Evolutionary conservation across 2,888 invertebrate genomes (phyloP).

Genomic region (Aleiodes testaceus): DNA sequence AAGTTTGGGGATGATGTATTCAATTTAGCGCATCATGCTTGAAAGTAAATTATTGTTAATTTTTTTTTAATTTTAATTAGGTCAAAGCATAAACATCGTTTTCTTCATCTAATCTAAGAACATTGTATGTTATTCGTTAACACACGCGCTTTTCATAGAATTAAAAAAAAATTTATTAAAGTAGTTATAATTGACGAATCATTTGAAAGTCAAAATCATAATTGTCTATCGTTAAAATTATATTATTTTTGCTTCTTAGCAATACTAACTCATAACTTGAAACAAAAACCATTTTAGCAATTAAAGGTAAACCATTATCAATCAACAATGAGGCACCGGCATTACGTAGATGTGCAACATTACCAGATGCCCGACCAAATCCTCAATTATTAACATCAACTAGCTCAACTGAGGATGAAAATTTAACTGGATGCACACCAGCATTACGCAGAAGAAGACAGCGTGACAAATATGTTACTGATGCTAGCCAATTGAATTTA

Average conservation of each 20-base stretch:
- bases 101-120: too few relatives aligned
- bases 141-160: too few relatives aligned
- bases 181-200: neutral
- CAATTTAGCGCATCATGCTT: slow-evolving; percentile 47
- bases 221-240: slow-evolving; percentile 46
- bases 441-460: slow-evolving; percentile 85
- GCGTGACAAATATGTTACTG: slow-evolving; percentile 88
- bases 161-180: slow-evolving; percentile 3
- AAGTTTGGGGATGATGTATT: slow-evolving; percentile 32
- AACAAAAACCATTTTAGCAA: slow-evolving; percentile 60
- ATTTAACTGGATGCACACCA: slow-evolving; percentile 75
- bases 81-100: too few relatives aligned
- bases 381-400: slow-evolving; percentile 64
- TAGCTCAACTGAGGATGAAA: slow-evolving; percentile 70
- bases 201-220: slow-evolving; percentile 44
- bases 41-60: slow-evolving; percentile 1
- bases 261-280: slow-evolving; percentile 63
- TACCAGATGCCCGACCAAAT: slow-evolving; percentile 70
- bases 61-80: slow-evolving; percentile 3
- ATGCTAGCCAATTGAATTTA: slow-evolving; percentile 87
- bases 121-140: too few relatives aligned
- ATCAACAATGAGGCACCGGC: slow-evolving; percentile 61
- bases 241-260: slow-evolving; percentile 53
- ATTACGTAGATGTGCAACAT: slow-evolving; percentile 70
- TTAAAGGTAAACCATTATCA: slow-evolving; percentile 66